These are phyloP conservation scores for Heliconius hewitsoni DNA, from an alignment of 1,140 invertebrate genomes.

Conservation along the genomic window DNA sequence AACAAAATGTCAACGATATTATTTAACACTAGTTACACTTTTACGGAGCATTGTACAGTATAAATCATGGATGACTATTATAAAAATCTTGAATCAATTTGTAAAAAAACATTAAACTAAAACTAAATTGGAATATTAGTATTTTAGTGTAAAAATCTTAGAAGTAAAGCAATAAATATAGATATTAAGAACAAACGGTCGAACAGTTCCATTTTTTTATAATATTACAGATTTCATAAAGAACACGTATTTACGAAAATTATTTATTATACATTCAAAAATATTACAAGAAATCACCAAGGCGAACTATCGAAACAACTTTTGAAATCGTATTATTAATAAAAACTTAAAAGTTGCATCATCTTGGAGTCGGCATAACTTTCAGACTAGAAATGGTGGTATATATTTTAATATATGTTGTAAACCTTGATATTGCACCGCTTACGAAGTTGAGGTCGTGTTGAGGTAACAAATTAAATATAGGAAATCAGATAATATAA, in stretches of 20 bases:
- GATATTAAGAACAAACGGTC: too few species aligned
- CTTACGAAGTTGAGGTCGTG: constrained; percentile 27
- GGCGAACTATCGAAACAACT: constrained; percentile 41
- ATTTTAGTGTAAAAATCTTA: too few species aligned
- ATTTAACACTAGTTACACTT: background rate
- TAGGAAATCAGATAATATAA: constrained; percentile 38
- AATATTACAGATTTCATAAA: background rate
- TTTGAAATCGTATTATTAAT: constrained; percentile 45
- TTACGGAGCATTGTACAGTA: background rate
- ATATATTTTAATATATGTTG: constrained; percentile 31
- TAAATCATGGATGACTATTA: background rate
- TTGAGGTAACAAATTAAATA: constrained; percentile 32
- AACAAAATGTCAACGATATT: background rate
- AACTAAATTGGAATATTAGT: too few species aligned
- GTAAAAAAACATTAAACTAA: too few species aligned
- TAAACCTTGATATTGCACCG: constrained; percentile 35
- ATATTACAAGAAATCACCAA: constrained; percentile 42
- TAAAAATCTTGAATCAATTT: too few species aligned
- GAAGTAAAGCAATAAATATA: too few species aligned
- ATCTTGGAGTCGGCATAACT: constrained; percentile 37
- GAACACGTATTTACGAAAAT: constrained; percentile 22
- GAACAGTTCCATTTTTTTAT: background rate
- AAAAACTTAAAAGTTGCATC: constrained; percentile 45
- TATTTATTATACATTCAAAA: constrained; percentile 35
- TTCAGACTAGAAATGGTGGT: constrained; percentile 40